These are phyloP conservation scores for Seriola aureovittata DNA, from an alignment of 2,113 vertebrate species.

Conservation along the genomic window DNA sequence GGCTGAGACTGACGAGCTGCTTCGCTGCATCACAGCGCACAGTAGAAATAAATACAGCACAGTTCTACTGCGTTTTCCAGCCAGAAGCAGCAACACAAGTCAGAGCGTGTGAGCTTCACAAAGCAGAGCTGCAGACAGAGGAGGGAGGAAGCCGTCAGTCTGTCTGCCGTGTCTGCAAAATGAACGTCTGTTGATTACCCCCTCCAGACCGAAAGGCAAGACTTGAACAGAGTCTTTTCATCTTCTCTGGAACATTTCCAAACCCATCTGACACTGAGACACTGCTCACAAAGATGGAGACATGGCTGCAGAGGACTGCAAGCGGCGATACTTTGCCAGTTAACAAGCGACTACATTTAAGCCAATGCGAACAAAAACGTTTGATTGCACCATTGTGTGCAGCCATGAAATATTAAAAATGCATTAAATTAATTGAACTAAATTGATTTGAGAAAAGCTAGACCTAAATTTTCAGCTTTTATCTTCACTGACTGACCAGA, in stretches of 20 bases:
- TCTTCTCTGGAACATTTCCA: background rate
- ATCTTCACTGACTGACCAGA: background rate
- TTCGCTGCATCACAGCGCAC: background rate
- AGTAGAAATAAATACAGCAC: too few species aligned
- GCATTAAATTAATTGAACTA: background rate
- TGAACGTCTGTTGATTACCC: too few species aligned
- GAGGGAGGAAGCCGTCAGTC: too few species aligned
- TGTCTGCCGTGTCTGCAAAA: too few species aligned
- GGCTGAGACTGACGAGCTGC: too few species aligned
- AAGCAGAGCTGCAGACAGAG: background rate
- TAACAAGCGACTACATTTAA: conserved; percentile 39
- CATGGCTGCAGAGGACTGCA: conserved; percentile 2
- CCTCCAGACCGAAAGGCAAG: background rate
- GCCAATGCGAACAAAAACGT: conserved; percentile 17
- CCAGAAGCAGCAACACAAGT: background rate
- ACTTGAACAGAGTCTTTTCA: background rate
- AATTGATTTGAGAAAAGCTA: background rate
- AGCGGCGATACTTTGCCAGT: conserved; percentile 22
- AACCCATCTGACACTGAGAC: background rate
- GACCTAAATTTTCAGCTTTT: background rate
- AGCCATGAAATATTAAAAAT: background rate
- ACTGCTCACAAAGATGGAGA: conserved; percentile 14
- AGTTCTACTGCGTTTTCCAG: background rate
- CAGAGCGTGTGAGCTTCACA: background rate
- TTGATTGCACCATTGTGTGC: background rate